Conservation (phyloP, 2,797 vertebrate genomes). For the Fundulus diaphanus region DNA sequence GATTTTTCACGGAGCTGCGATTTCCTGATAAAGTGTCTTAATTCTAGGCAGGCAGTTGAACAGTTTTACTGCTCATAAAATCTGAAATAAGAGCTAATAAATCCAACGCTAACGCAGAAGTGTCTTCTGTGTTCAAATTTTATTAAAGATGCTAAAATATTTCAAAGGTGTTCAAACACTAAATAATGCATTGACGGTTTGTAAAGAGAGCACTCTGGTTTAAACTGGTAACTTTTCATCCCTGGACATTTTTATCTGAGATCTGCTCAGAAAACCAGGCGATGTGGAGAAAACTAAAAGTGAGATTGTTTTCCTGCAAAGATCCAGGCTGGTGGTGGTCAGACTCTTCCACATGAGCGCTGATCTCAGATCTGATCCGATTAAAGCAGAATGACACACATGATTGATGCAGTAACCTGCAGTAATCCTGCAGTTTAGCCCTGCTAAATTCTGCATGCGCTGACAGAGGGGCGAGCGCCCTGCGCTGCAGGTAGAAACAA, state of each 20-base stretch:
- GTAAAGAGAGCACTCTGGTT: background rate
- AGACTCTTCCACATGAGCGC: background rate
- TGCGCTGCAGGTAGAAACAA: conserved; percentile 39
- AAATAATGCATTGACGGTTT: background rate
- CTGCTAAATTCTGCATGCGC: conserved; percentile 46
- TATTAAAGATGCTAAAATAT: background rate
- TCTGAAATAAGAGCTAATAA: no score
- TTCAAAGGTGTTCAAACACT: background rate
- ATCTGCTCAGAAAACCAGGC: background rate
- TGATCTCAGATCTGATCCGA: conserved; percentile 4
- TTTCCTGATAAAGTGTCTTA: no score
- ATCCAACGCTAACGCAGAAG: background rate
- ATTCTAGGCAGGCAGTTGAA: no score
- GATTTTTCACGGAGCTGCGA: no score
- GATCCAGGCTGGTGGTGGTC: background rate
- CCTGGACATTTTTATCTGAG: background rate
- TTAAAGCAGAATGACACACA: conserved; percentile 26
- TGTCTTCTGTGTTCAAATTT: background rate
- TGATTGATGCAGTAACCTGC: conserved; percentile 41
- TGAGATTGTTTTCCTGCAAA: background rate
- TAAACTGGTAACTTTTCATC: background rate
- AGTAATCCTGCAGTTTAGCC: conserved; percentile 41
- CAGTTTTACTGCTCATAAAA: no score
- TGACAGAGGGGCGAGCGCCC: conserved; percentile 2
- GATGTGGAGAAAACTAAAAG: no score